A percentile compares a stretch with the other conserved stretches of the same genome.
Conservation (phyloP, 2,888 invertebrate species). For the Lydus trimaculatus region DNA sequence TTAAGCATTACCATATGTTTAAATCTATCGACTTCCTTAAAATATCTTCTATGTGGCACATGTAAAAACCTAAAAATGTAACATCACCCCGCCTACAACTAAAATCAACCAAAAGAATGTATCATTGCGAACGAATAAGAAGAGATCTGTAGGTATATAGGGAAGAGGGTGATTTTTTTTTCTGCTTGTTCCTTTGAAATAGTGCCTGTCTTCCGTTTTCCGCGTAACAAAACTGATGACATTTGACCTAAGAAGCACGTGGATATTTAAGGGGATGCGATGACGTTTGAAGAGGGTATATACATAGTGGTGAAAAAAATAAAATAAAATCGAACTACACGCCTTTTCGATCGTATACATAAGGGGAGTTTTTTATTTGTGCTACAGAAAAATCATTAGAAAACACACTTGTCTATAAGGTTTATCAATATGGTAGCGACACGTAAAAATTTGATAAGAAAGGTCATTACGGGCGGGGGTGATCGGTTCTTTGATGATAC, state of each 20-base stretch:
- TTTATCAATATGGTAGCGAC: not conserved
- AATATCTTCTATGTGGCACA: not conserved
- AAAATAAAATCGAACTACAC: conserved; percentile 9
- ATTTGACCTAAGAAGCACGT: conserved; percentile 57
- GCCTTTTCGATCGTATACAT: conserved; percentile 12
- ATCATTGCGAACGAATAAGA: conserved; percentile 21
- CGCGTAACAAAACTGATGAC: conserved; percentile 50
- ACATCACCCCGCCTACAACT: conserved; percentile 19
- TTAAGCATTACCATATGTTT: conserved; percentile 10
- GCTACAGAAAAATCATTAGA: not conserved
- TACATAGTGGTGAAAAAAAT: not conserved
- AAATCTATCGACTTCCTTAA: conserved; percentile 2
- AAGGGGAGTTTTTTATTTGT: conserved; percentile 11
- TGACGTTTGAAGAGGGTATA: not conserved
- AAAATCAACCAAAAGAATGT: conserved; percentile 52
- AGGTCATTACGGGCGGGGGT: not conserved
- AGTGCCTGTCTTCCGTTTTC: conserved; percentile 46
- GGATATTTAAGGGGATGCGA: conserved; percentile 44
- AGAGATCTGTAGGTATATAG: conserved; percentile 35
- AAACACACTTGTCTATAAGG: not conserved
- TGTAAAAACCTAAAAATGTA: conserved; percentile 10
- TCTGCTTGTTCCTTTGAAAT: not conserved
- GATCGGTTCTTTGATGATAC: not conserved
- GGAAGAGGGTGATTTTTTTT: conserved; percentile 36
- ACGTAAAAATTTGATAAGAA: not conserved